Evolutionary conservation across 2,888 invertebrate genomes (phyloP).

Genomic region (Lepidocyrtinus sp.): DNA sequence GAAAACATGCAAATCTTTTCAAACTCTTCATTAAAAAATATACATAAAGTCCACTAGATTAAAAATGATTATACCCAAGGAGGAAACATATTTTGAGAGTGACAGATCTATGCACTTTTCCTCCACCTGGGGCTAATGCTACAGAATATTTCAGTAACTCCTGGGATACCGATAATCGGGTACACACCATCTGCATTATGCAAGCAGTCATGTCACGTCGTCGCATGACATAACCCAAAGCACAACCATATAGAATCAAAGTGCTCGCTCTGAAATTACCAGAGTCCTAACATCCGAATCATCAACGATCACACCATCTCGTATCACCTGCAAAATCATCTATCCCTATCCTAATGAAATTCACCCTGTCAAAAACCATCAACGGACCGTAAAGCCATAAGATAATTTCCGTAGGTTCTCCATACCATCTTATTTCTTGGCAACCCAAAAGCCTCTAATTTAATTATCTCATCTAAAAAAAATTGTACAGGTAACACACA

Average conservation of each 20-base stretch:
- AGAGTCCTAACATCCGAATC: not conserved
- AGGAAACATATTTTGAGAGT: conserved; percentile 31
- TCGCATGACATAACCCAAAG: no score
- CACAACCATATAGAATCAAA: no score
- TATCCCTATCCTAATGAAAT: conserved; percentile 17
- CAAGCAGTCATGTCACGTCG: conserved; percentile 56
- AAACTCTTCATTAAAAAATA: no score
- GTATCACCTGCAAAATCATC: conserved; percentile 25
- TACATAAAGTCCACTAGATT: no score
- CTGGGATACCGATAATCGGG: no score
- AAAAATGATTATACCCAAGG: no score
- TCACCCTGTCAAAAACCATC: conserved; percentile 56
- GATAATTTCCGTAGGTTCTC: conserved; percentile 17
- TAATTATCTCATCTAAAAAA: conserved; percentile 42
- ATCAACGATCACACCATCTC: not conserved
- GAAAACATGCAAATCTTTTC: no score
- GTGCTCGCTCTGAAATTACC: no score
- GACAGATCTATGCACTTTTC: conserved; percentile 48
- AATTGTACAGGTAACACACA: no score
- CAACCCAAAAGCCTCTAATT: conserved; percentile 44
- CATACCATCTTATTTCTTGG: conserved; percentile 9
- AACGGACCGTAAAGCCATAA: conserved; percentile 40
- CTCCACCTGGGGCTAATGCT: conserved; percentile 43
- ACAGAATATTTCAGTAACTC: no score
- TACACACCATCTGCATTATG: conserved; percentile 47